Base-by-base conservation (phyloP, 2,797 vertebrate species). In the Eurystomus glaucurus region DNA sequence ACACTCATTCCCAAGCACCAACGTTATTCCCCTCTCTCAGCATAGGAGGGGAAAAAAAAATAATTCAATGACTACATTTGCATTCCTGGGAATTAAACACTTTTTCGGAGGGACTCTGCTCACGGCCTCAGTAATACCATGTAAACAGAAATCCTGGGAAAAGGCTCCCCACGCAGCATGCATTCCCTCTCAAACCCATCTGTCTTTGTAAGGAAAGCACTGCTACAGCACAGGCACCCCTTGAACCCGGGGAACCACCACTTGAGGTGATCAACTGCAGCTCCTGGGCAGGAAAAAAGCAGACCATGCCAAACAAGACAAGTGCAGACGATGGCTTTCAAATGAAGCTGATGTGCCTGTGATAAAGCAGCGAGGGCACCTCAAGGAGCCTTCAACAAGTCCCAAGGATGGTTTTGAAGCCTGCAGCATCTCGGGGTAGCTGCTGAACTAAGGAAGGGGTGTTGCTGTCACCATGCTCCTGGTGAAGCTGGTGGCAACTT, bases 181-280 rank as follows among this genome's bases (percentile, higher is more conserved):
- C 41, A 13, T 33, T 55, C 60, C 54, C 48, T 55, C 46, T 29
- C 61, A 29, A 51, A 22, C 35, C 66, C 71, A n/a, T 35, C 78
- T 83, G 41, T 3, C 52, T 77, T 60, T 35, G 61, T 20, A 52
- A 70, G 65, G 33, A 31, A 61, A 37, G 48, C 3, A 1, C 31
- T 31, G 31, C 15, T 9, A 29, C 50, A 50, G 55, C 62, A 9
- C 48, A 21, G 19, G 1, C 5, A 0, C 23, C 54, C 37, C 0
- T 4, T 18, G 51, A 76, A 39, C 45, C 26, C 25, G 3, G 50
- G 70, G 77, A 87, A 52, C 7, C 2, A 2, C 51, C 52, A 7
- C 37, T 46, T 28, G 76, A 31, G 62, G 55, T 29, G 76, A 76
- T 64, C 70, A 77, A 18, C 46, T 5, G 13, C 1, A 0, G 35